Conservation (phyloP, 2,113 vertebrate genomes). For the Mungos mungo region DNA sequence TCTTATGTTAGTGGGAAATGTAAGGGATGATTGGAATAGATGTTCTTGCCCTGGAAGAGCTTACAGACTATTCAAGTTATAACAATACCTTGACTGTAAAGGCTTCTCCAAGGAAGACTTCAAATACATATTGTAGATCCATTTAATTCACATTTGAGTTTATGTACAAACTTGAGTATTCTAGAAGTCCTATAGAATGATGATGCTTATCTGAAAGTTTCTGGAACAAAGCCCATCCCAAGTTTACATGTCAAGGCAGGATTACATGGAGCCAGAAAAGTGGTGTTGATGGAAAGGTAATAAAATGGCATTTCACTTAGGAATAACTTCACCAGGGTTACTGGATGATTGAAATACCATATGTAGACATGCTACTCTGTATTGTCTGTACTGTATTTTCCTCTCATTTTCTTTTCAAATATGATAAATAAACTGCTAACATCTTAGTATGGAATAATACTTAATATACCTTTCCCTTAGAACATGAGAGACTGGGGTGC, state of each 20-base stretch:
- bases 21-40: not conserved
- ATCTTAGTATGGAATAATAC: not conserved
- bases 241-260: not conserved
- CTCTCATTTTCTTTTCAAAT: slow-evolving; percentile 22
- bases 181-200: not conserved
- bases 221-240: not conserved
- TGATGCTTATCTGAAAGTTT: not conserved
- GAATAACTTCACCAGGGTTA: not conserved
- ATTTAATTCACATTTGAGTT: slow-evolving; percentile 22
- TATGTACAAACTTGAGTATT: not conserved
- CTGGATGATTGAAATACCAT: not conserved
- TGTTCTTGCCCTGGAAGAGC: not conserved
- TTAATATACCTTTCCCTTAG: not conserved
- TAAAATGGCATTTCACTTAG: not conserved
- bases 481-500: not conserved
- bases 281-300: not conserved
- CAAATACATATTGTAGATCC: not conserved
- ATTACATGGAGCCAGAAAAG: not conserved
- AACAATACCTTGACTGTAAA: not conserved
- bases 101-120: not conserved
- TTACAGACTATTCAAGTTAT: not conserved
- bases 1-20: not conserved
- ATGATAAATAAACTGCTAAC: not conserved
- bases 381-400: not conserved
- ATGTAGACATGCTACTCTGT: not conserved